Evolutionary conservation across 2,888 invertebrate genomes (phyloP).

Genomic region (Ectemnius continuus): DNA sequence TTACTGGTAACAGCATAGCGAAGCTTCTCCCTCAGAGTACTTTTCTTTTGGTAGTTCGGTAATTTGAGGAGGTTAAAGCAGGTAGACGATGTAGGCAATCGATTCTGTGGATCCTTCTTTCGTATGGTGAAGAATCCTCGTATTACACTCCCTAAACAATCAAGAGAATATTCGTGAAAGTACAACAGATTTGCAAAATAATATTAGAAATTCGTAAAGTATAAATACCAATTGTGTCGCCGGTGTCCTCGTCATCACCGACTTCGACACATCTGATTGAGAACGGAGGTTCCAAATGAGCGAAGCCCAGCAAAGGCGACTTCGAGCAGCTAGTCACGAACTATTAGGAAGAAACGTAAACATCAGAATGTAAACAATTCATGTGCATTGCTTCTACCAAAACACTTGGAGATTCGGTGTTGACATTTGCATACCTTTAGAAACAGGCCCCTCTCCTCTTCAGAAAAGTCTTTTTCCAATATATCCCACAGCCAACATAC

Average conservation of each 20-base stretch:
- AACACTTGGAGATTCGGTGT: too few relatives aligned
- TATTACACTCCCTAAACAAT: constrained; percentile 90
- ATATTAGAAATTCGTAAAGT: neutral
- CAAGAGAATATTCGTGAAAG: constrained; percentile 22
- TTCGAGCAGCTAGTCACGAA: constrained; percentile 98
- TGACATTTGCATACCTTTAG: constrained; percentile 84
- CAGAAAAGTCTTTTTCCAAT: constrained; percentile 94
- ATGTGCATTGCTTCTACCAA: neutral
- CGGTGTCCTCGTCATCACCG: constrained; percentile 97
- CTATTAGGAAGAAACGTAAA: constrained; percentile 75
- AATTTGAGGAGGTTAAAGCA: constrained; percentile 99
- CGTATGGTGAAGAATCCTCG: constrained; percentile 98
- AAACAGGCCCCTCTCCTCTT: constrained; percentile 95
- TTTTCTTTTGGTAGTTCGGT: constrained; percentile 98
- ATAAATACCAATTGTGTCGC: constrained; percentile 86
- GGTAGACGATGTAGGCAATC: constrained; percentile 98
- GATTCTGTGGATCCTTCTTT: constrained; percentile 94
- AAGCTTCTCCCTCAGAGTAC: constrained; percentile 95
- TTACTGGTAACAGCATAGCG: constrained; percentile 98
- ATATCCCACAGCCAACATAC: constrained; percentile 99
- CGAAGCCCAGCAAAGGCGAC: constrained; percentile 96
- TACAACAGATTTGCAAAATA: neutral
- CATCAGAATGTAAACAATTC: neutral
- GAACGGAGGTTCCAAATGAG: constrained; percentile 97
- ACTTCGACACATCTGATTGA: constrained; percentile 99